These are phyloP conservation scores for Melanotaenia maccullochi DNA, from an alignment of 2,797 vertebrate genomes.

Conservation along the genomic window DNA sequence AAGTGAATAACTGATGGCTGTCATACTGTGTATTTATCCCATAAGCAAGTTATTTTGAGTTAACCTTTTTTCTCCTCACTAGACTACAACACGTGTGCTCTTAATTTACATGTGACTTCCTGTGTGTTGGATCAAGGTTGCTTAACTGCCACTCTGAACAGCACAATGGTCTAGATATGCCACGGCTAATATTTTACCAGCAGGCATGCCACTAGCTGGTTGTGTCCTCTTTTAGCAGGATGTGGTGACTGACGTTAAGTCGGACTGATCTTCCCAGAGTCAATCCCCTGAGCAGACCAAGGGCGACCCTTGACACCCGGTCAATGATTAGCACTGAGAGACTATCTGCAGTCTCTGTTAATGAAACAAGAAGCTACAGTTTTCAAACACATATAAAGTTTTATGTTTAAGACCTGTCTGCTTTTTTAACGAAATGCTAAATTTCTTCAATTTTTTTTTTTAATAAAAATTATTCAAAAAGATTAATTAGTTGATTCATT, in stretches of 20 bases:
- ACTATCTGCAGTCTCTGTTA: not conserved
- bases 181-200: constrained; percentile 62
- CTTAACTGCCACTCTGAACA: not conserved
- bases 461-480: no score
- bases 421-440: no score
- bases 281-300: constrained; percentile 35
- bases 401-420: not conserved
- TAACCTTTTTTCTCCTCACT: not conserved
- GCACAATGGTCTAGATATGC: not conserved
- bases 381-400: not conserved
- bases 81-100: constrained; percentile 1
- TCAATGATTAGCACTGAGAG: constrained; percentile 58
- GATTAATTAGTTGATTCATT: no score
- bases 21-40: not conserved
- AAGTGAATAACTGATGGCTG: not conserved
- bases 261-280: constrained; percentile 53
- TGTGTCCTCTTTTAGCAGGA: constrained; percentile 59
- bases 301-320: constrained; percentile 22
- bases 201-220: constrained; percentile 19
- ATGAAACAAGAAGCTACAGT: not conserved
- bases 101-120: constrained; percentile 24
- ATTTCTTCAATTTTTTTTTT: no score
- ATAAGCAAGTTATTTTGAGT: constrained; percentile 7
- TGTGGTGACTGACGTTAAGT: constrained; percentile 45
- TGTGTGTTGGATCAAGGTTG: not conserved